These are phyloP conservation scores for Diplodus puntazzo DNA, from an alignment of 2,797 vertebrate genomes.

Conservation along the genomic window DNA sequence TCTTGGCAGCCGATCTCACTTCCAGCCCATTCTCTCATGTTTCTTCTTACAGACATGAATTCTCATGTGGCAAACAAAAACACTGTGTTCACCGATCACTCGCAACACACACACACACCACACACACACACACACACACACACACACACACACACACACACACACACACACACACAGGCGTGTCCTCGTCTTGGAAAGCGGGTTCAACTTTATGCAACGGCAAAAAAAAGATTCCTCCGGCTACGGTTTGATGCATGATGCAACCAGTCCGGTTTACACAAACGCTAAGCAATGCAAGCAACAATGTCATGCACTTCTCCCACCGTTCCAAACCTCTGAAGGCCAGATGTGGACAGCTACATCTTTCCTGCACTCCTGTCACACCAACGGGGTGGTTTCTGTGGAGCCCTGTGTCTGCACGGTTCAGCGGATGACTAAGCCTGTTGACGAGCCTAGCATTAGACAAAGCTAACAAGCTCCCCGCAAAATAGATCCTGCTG, in stretches of 20 bases:
- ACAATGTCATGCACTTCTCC: background rate
- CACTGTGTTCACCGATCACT: background rate
- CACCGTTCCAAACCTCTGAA: background rate
- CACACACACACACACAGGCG: background rate
- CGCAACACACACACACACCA: too few relatives aligned
- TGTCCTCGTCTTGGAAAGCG: background rate
- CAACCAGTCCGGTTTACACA: background rate
- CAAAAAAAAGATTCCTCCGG: background rate
- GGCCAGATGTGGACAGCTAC: too few relatives aligned
- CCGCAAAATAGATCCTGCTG: conserved; percentile 33
- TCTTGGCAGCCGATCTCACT: conserved; percentile 45
- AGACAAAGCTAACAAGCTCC: conserved; percentile 43
- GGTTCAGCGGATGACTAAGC: conserved; percentile 21
- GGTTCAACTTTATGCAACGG: background rate
- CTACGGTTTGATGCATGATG: background rate
- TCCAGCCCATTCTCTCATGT: conserved; percentile 48
- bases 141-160: too few relatives aligned
- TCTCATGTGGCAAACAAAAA: background rate
- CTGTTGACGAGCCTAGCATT: conserved; percentile 10
- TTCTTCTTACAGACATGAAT: conserved; percentile 38
- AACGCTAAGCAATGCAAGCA: background rate
- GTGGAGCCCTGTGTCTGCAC: background rate
- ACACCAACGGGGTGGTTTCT: background rate
- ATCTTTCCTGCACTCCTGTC: background rate
- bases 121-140: too few relatives aligned